Conservation (phyloP, 2,888 invertebrate species). For the Temnothorax unifasciatus region DNA sequence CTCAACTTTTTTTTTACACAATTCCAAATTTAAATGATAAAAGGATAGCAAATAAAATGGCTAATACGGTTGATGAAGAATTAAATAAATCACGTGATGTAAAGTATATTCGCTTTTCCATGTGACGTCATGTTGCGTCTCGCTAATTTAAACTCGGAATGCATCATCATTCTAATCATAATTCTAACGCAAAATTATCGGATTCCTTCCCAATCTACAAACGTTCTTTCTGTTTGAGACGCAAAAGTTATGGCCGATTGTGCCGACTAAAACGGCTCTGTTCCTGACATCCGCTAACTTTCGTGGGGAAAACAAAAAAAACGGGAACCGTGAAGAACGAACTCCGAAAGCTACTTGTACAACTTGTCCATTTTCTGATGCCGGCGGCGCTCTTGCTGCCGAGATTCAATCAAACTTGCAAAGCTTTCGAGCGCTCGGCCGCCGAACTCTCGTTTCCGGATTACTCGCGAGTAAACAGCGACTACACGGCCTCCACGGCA, state of each 20-base stretch:
- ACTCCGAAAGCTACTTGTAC: slow-evolving; percentile 50
- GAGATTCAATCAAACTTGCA: slow-evolving; percentile 82
- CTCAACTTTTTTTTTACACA: neutral
- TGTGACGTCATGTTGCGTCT: neutral
- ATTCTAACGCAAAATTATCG: neutral
- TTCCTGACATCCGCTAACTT: slow-evolving; percentile 28
- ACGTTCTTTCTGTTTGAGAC: neutral
- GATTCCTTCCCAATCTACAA: neutral
- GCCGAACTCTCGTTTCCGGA: slow-evolving; percentile 51
- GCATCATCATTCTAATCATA: neutral
- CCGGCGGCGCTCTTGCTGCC: slow-evolving; percentile 62
- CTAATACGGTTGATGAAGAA: neutral
- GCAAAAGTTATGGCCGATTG: slow-evolving; percentile 27
- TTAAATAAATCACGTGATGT: neutral
- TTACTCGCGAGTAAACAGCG: slow-evolving; percentile 70
- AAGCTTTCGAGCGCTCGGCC: slow-evolving; percentile 73
- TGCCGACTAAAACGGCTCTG: neutral
- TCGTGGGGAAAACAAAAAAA: slow-evolving; percentile 33
- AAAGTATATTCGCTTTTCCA: neutral
- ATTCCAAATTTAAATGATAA: slow-evolving; percentile 27
- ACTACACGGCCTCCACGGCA: slow-evolving; percentile 49
- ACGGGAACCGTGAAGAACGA: slow-evolving; percentile 2
- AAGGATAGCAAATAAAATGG: slow-evolving; percentile 21
- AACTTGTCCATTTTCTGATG: slow-evolving; percentile 78
- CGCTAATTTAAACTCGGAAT: neutral